Base-by-base conservation (phyloP, 1,140 invertebrate species). In the Brachionus asplanchnoidis region DNA sequence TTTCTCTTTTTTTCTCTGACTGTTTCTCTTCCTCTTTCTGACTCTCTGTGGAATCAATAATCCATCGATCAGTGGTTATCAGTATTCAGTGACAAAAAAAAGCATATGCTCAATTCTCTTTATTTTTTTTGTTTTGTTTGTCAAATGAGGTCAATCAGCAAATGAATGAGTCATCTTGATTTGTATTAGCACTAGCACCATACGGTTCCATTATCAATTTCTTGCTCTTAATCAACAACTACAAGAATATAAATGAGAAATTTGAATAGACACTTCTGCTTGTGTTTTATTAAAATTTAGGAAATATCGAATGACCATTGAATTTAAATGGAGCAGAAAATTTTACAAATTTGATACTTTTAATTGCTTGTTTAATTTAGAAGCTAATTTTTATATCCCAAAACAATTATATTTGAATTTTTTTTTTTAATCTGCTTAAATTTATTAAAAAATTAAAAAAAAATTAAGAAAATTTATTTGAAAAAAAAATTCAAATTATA, bases 161-260 rank as follows among this genome's bases (percentile, higher is more conserved):
- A 28, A 28, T 44, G 7, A 12, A 44, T 44, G 8, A 44, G 7
- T 44, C 12, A 44, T 44, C 42, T 11, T 44, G 42, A 44, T 8
- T 8, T 8, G 42, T 44, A 44, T 44, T 44, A 12, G 12, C 42
- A 44, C 42, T 44, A 68, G 23, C 17, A 68, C 26, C 65, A 68
- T 68, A 68, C 65, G 65, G 65, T 68, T 68, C 65, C 65, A 68
- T 68, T 68, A 28, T 68, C 65, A 68, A 44, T 12, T 44, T 68
- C 6, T 26, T 26, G 12, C 65, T 23, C 28, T 28, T 28, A 68
- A 28, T 68, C 11, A 68, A 28, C 20, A 28, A 68, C n/a, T n/a
- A n/a, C n/a, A n/a, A n/a, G 6, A 68, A 28, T 8, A 14, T 1
- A 28, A 68, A 14, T 28, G 17, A 12, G 56, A 3, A 26, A 28